Percentiles rank a stretch among this genome's conserved stretches.
Conservation (phyloP, 2,888 invertebrate species). For the Automeris io region DNA sequence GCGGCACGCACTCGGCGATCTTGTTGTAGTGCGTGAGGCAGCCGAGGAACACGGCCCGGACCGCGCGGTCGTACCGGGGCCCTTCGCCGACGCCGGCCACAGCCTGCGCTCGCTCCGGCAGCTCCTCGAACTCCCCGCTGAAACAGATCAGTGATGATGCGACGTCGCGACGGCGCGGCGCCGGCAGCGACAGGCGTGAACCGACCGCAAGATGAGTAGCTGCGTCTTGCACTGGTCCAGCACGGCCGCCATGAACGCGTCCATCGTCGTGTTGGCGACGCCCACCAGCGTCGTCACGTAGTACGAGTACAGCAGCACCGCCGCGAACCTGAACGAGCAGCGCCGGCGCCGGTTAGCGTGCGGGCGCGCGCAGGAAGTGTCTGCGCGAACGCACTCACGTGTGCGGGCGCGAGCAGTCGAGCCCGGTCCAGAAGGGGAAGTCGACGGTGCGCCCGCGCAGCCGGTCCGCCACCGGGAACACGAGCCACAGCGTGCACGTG, state of each 20-base stretch:
- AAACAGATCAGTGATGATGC: slow-evolving; percentile 12
- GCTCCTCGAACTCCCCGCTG: slow-evolving; percentile 39
- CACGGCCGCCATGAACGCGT: slow-evolving; percentile 60
- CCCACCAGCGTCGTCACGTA: slow-evolving; percentile 60
- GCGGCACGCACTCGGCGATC: slow-evolving; percentile 43
- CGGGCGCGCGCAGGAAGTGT: neutral
- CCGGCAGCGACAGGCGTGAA: too few relatives aligned
- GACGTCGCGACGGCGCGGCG: too few relatives aligned
- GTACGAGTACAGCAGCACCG: slow-evolving; percentile 51
- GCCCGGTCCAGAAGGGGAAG: slow-evolving; percentile 34
- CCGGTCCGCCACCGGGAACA: slow-evolving; percentile 35
- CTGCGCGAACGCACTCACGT: slow-evolving; percentile 13
- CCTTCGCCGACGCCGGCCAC: slow-evolving; percentile 12
- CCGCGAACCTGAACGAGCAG: slow-evolving; percentile 36
- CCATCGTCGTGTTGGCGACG: slow-evolving; percentile 68
- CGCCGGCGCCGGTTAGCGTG: too few relatives aligned
- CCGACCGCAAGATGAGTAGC: slow-evolving; percentile 47
- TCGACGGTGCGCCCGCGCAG: slow-evolving; percentile 28
- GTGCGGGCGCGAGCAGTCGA: slow-evolving; percentile 19
- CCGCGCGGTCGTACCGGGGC: slow-evolving; percentile 19
- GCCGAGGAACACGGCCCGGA: slow-evolving; percentile 33
- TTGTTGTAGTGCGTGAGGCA: slow-evolving; percentile 42
- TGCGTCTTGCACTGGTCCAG: slow-evolving; percentile 56
- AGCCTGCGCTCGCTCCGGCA: slow-evolving; percentile 31
- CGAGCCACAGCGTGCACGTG: slow-evolving; percentile 53